phyloP scores from a whole-genome alignment of 2,113 vertebrate species.

The Platichthys flesus region DNA sequence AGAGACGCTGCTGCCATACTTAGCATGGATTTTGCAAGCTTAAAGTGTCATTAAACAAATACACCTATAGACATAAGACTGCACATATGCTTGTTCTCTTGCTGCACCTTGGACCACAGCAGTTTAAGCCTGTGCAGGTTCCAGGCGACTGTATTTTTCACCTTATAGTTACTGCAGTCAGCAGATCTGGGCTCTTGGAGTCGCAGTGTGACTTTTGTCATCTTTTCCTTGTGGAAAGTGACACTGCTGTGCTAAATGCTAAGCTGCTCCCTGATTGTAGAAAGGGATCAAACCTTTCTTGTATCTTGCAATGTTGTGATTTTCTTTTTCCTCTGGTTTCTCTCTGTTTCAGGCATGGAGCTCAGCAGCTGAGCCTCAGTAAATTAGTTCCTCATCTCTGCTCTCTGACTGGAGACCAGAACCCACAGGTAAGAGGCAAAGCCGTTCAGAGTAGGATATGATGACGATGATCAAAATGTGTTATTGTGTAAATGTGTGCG shows the following conservation, averaged over 20 bases:
- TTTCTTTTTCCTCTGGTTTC: neutral
- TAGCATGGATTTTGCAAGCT: neutral
- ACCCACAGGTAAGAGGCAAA: constrained; percentile 88
- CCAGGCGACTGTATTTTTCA: constrained; percentile 2
- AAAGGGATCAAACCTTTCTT: too few species aligned
- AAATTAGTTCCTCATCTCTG: constrained; percentile 95
- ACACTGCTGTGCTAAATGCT: constrained; percentile 47
- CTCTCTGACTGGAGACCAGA: constrained; percentile 90
- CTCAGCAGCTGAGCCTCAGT: constrained; percentile 89
- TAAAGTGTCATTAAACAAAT: neutral
- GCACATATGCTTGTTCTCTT: neutral
- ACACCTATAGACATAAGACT: neutral
- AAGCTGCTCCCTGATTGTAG: neutral
- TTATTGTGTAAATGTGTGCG: neutral
- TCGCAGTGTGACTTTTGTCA: constrained; percentile 37
- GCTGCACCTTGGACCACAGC: neutral
- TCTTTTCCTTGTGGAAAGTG: constrained; percentile 49
- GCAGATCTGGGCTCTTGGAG: constrained; percentile 7
- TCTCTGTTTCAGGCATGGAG: constrained; percentile 82
- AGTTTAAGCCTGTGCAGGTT: neutral
- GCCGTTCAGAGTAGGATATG: neutral
- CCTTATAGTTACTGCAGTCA: neutral
- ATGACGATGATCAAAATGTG: neutral
- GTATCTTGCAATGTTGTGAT: neutral
- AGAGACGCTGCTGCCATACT: neutral